These are phyloP conservation scores for Galleria mellonella DNA, from an alignment of 1,140 invertebrate species.

Conservation along the genomic window DNA sequence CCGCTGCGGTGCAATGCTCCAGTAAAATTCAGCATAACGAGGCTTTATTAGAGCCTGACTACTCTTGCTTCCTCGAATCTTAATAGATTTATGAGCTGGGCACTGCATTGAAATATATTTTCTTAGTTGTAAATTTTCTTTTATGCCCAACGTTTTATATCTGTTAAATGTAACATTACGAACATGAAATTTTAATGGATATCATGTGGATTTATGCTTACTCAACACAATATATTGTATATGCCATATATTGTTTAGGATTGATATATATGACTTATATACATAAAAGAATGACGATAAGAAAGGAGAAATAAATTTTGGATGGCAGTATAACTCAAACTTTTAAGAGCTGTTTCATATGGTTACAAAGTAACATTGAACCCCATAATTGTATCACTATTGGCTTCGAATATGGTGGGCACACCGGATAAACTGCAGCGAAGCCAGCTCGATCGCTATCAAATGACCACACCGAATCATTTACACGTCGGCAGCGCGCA, in stretches of 20 bases:
- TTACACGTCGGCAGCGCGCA: neutral
- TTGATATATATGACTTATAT: too few relatives aligned
- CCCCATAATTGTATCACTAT: slow-evolving; percentile 1
- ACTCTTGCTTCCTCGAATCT: slow-evolving; percentile 35
- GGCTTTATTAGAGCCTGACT: slow-evolving; percentile 60
- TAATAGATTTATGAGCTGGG: slow-evolving; percentile 15
- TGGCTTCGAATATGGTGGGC: neutral
- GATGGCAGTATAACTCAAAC: too few relatives aligned
- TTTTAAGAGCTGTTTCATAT: too few relatives aligned
- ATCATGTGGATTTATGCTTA: neutral
- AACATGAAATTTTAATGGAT: too few relatives aligned
- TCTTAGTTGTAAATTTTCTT: too few relatives aligned
- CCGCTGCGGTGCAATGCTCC: slow-evolving; percentile 59
- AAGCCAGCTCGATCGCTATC: slow-evolving; percentile 41
- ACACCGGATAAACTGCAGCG: slow-evolving; percentile 33
- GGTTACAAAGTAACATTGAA: neutral
- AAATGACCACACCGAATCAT: slow-evolving; percentile 34
- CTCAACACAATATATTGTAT: slow-evolving; percentile 3
- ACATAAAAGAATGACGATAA: too few relatives aligned
- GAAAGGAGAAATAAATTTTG: too few relatives aligned
- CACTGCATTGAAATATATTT: too few relatives aligned
- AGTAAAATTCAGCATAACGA: slow-evolving; percentile 71
- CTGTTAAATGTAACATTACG: too few relatives aligned
- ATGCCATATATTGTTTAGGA: neutral
- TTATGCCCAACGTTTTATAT: too few relatives aligned